Base-by-base conservation (phyloP, 2,797 vertebrate genomes). In the Danio kyathit region DNA sequence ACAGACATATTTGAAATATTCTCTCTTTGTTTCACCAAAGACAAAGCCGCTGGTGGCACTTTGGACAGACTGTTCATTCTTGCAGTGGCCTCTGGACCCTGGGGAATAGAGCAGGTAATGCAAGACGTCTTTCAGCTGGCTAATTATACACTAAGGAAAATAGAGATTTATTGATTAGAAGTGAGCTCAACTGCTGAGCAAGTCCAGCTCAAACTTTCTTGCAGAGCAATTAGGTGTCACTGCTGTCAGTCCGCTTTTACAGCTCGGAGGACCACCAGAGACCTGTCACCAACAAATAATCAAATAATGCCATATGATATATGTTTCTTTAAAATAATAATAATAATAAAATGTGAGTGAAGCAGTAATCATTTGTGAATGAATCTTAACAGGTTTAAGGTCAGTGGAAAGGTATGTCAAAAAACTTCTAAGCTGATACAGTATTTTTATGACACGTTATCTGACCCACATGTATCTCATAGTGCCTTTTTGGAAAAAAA, bases 91-190 rank as follows among this genome's bases (percentile, higher is more conserved):
- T 60, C 29, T 41, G 46, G 13, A 8, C 60, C 59, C 67, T 16
- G 19, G 69, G 69, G 69, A 80, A 65, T 43, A 52, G 7, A 12
- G 7, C 82, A 75, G 64, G 76, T 80, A 75, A 74, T 73, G 66
- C 48, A 56, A 79, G 76, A 79, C 57, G 71, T 83, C 69, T 64
- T 83, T 83, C n/a, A 43, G 59, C 10, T 56, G 56, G 64, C 76
- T 79, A 79, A 83, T 75, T 83, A 79, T 80, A 80, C 71, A 69
- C 71, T 59, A 56, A 75, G 71, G 76, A 75, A 83, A 83, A 80
- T 67, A 79, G 64, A 80, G 72, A 46, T 74, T 48, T 79, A 83
- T 83, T 59, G 82, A 83, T 83, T 79, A 74, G 76, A 46, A 29
- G 7, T 43, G 49, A 83, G 61, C 76, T 75, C 71, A 83, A 75